phyloP scores from a whole-genome alignment of 2,113 vertebrate genomes.

The Dicrurus megarhynchus region DNA sequence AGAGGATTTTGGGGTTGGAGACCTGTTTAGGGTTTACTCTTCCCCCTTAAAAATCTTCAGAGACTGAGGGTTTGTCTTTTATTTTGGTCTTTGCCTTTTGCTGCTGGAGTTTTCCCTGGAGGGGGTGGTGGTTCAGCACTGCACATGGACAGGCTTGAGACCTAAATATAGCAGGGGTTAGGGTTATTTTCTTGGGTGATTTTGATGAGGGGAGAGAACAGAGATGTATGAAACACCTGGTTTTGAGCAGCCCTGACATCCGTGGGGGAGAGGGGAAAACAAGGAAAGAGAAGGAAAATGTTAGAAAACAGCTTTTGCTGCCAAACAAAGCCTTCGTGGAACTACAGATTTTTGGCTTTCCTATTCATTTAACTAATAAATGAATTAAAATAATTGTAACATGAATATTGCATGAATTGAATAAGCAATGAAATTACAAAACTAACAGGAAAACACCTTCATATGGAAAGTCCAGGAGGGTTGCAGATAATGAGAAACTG shows the following conservation, averaged over 20 bases:
- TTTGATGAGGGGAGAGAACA: neutral
- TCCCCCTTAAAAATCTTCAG: neutral
- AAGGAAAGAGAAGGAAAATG: neutral
- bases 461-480: neutral
- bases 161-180: neutral
- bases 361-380: neutral
- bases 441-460: neutral
- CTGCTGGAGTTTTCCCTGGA: neutral
- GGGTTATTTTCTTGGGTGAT: neutral
- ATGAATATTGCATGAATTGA: neutral
- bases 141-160: accelerated
- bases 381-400: neutral
- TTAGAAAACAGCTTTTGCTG: neutral
- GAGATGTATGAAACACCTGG: neutral
- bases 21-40: neutral
- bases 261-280: neutral
- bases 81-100: neutral
- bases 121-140: neutral
- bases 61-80: neutral
- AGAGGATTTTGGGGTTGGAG: neutral
- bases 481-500: neutral
- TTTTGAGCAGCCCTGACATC: neutral
- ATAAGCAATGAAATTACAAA: neutral
- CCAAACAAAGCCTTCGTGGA: neutral
- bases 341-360: neutral